Evolutionary conservation across 2,113 vertebrate species (phyloP).

Genomic region (Osmerus mordax): DNA sequence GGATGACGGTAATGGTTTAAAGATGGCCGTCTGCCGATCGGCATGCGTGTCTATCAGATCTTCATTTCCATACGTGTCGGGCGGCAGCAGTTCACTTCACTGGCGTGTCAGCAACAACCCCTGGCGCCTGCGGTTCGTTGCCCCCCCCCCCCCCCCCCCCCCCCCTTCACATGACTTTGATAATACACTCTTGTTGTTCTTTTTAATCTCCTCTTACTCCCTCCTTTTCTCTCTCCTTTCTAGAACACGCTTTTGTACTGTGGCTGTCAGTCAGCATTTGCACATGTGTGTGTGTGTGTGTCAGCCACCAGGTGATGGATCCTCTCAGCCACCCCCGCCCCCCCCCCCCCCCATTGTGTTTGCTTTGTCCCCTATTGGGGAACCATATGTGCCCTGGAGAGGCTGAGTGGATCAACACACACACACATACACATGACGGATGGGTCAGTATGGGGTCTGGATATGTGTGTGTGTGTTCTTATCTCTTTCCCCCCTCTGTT

Average conservation of each 20-base stretch:
- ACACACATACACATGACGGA: too few relatives aligned
- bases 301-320: neutral
- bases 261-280: neutral
- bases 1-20: neutral
- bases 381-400: too few relatives aligned
- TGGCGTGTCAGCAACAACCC: neutral
- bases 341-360: too few relatives aligned
- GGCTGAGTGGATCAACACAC: too few relatives aligned
- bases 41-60: neutral
- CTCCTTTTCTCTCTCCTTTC: neutral
- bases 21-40: neutral
- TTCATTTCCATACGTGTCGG: neutral
- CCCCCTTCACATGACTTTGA: neutral
- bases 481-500: constrained; percentile 25
- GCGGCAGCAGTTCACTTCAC: neutral
- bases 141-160: neutral
- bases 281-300: neutral
- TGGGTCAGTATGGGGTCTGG: neutral
- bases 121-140: neutral
- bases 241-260: neutral
- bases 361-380: too few relatives aligned
- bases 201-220: neutral
- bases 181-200: too few relatives aligned
- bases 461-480: constrained; percentile 10
- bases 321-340: too few relatives aligned